phyloP scores from a whole-genome alignment of 2,888 invertebrate species.

The Hyposoter dolosus region DNA sequence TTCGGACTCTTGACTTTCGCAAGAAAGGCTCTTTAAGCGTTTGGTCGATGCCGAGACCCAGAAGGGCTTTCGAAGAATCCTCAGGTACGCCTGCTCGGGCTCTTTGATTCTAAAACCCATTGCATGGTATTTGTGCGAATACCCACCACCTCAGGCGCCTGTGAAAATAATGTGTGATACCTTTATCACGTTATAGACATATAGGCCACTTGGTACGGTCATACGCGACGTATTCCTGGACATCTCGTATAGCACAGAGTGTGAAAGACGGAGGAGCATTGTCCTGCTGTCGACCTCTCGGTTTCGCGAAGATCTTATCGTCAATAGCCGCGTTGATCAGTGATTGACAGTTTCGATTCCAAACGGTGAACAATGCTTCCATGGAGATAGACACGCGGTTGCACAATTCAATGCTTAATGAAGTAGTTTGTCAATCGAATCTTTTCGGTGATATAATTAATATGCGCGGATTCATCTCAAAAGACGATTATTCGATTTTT shows the following conservation, averaged over 20 bases:
- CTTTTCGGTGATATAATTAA: too few relatives aligned
- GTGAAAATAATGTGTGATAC: constrained; percentile 65
- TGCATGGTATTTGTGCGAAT: not conserved
- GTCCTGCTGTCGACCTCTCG: constrained; percentile 72
- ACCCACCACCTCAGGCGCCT: constrained; percentile 24
- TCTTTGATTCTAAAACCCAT: not conserved
- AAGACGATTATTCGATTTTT: not conserved
- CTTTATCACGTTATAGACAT: constrained; percentile 72
- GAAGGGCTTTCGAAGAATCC: not conserved
- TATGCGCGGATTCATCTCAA: too few relatives aligned
- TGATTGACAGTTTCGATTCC: constrained; percentile 1
- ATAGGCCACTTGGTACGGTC: constrained; percentile 70
- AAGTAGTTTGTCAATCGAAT: not conserved
- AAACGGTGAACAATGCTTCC: not conserved
- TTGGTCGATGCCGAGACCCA: too few relatives aligned
- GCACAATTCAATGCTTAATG: constrained; percentile 1
- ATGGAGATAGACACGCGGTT: not conserved
- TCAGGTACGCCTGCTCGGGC: not conserved
- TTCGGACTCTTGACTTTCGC: constrained; percentile 20
- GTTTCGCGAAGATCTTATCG: not conserved
- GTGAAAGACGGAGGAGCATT: constrained; percentile 69
- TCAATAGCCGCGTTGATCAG: not conserved
- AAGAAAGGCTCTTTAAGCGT: not conserved
- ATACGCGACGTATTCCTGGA: constrained; percentile 23
- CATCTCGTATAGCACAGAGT: constrained; percentile 26